Conservation (phyloP, 2,888 invertebrate genomes). For the Phaedon cochleariae region DNA sequence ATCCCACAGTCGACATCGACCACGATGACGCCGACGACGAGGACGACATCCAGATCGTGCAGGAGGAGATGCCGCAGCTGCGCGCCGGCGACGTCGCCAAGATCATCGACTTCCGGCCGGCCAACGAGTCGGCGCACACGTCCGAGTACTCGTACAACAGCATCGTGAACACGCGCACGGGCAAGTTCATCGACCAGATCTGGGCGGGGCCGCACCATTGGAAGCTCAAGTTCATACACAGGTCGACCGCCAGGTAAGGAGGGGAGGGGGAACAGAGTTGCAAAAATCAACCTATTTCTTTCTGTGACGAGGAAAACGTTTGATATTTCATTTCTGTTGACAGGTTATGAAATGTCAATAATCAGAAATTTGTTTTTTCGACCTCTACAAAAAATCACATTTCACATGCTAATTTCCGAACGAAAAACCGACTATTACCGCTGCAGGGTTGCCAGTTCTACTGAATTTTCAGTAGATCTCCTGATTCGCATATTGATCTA, state of each 20-base stretch:
- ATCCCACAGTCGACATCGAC: not conserved
- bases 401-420: no score
- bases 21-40: constrained; percentile 3
- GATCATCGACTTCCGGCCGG: constrained; percentile 35
- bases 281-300: no score
- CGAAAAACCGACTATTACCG: no score
- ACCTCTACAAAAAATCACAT: no score
- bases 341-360: no score
- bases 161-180: constrained; percentile 60
- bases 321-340: no score
- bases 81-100: constrained; percentile 19
- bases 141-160: constrained; percentile 77
- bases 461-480: no score
- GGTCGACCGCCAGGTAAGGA: constrained; percentile 9
- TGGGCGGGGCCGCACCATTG: constrained; percentile 90
- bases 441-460: no score
- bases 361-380: no score
- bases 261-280: no score
- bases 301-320: no score
- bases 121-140: constrained; percentile 59
- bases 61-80: constrained; percentile 17
- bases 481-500: no score
- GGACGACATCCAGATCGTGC: constrained; percentile 16
- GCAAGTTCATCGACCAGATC: constrained; percentile 56
- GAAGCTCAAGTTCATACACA: constrained; percentile 69